Evolutionary conservation across 2,797 vertebrate species (phyloP).

Genomic region (Eupleurogrammus muticus): DNA sequence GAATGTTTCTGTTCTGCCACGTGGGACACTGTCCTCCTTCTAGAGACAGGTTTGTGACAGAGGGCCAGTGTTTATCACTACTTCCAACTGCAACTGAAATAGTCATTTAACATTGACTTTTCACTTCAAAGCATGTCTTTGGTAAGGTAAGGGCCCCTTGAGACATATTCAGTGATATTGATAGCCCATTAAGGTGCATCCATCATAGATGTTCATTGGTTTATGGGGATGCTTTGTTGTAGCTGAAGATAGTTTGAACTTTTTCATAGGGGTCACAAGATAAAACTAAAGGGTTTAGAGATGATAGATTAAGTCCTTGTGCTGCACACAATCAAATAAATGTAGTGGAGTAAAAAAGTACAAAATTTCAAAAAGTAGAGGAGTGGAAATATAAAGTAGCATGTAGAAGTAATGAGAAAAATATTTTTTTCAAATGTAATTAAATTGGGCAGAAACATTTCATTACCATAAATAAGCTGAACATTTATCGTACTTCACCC

Average conservation of each 20-base stretch:
- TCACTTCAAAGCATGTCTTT: conserved; percentile 1
- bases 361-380: too few species aligned
- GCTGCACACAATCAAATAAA: too few species aligned
- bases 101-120: background rate
- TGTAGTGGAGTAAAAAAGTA: too few species aligned
- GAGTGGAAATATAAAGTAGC: background rate
- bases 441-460: background rate
- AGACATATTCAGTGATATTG: background rate
- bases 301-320: too few species aligned
- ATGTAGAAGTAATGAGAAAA: background rate
- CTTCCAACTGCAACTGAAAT: background rate
- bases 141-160: background rate
- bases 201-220: background rate
- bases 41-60: conserved; percentile 1
- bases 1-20: background rate
- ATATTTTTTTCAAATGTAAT: too few species aligned
- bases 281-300: background rate
- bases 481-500: conserved; percentile 3
- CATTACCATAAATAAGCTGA: too few species aligned
- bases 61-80: conserved; percentile 24
- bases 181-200: conserved; percentile 1
- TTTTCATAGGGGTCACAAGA: too few species aligned
- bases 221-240: background rate
- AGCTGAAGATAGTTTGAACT: too few species aligned
- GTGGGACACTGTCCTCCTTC: conserved; percentile 8